These are phyloP conservation scores for Deroptyus accipitrinus DNA, from an alignment of 2,113 vertebrate genomes.

Conservation along the genomic window DNA sequence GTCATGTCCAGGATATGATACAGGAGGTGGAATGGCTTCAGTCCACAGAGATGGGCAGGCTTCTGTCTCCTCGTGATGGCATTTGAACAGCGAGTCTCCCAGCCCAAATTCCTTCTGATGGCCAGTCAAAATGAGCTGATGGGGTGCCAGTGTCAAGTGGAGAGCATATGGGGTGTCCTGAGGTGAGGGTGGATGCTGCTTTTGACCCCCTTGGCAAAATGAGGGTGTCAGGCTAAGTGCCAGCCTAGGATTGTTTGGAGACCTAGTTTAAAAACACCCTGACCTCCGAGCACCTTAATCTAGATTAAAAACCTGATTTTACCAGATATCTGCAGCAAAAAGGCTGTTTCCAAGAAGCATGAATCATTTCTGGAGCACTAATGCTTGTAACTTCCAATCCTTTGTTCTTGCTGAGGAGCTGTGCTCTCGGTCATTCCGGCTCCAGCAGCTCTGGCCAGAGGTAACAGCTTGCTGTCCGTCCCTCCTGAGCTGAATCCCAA, in stretches of 20 bases:
- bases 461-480: not conserved
- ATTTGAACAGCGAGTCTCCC: not conserved
- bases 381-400: not conserved
- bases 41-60: not conserved
- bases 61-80: not conserved
- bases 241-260: not conserved
- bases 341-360: constrained; percentile 27
- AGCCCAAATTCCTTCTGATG: not conserved
- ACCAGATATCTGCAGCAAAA: not conserved
- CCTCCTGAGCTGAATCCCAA: not conserved
- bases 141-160: not conserved
- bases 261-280: not conserved
- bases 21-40: not conserved
- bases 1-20: not conserved
- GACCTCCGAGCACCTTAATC: not conserved
- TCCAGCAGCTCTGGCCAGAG: not conserved
- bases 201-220: rapidly evolving
- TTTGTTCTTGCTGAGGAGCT: constrained; percentile 27
- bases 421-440: not conserved
- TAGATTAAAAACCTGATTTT: not conserved
- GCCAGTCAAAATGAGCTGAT: not conserved
- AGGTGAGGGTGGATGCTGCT: not conserved
- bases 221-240: not conserved
- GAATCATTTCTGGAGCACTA: constrained; percentile 40
- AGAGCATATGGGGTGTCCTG: not conserved